These are phyloP conservation scores for Micropterix aruncella DNA, from an alignment of 2,888 invertebrate species.

Conservation along the genomic window DNA sequence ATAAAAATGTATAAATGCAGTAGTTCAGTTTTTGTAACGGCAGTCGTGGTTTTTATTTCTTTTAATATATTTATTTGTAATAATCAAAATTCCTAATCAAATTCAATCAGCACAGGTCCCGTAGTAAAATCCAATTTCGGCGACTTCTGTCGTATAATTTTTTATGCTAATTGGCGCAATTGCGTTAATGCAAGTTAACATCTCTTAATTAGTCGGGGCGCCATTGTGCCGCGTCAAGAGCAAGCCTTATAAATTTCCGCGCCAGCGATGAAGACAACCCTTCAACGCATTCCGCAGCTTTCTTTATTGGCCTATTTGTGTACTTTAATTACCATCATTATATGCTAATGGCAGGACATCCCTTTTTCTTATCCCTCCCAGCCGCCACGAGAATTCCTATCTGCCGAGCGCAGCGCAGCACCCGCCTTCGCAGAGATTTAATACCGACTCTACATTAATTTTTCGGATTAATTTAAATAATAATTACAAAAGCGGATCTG, in stretches of 20 bases:
- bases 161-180: conserved; percentile 40
- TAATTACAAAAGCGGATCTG: too few species aligned
- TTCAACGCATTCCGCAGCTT: conserved; percentile 29
- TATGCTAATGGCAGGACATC: conserved; percentile 43
- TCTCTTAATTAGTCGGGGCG: conserved; percentile 29
- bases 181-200: conserved; percentile 41
- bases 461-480: too few species aligned
- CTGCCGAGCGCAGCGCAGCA: neutral
- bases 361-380: conserved; percentile 40
- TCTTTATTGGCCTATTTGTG: conserved; percentile 54
- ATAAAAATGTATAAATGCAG: too few species aligned
- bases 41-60: too few species aligned
- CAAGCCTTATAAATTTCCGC: conserved; percentile 28
- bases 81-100: too few species aligned
- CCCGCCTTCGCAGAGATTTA: neutral
- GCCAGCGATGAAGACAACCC: conserved; percentile 38
- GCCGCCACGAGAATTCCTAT: neutral
- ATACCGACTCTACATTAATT: neutral
- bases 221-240: conserved; percentile 13
- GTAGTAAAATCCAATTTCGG: too few species aligned
- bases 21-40: too few species aligned
- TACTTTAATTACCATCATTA: conserved; percentile 61
- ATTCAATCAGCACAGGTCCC: too few species aligned
- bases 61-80: too few species aligned
- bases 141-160: too few species aligned